Evolutionary conservation across 2,888 invertebrate species (phyloP), one percentile per base, ranked within the genome.

Genomic region (Chymomyza procnemis): DNA sequence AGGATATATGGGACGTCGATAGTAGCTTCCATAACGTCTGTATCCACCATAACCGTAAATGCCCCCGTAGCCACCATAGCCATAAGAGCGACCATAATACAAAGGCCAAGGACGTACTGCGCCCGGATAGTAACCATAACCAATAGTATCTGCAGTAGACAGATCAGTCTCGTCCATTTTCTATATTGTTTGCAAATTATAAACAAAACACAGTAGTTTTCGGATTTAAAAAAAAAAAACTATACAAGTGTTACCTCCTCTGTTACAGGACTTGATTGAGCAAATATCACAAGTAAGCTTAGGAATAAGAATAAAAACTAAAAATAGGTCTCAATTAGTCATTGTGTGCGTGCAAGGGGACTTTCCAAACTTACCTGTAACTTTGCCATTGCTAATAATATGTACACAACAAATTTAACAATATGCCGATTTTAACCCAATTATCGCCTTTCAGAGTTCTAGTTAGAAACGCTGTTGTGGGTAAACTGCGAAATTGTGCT

Each of bases 1-100:
- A 18, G 81, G 81, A 65, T 85, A 82, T 64, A 87, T 87, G 14
- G 73, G 75, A n/a, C 85, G 81, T 26, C 81, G 75, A 64, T 85
- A 81, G 52, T 65, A 75, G 26, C 61, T 16, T 19, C 30, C 22
- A 16, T 61, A 61, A 16, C 61, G 34, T 1, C 41, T 30, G 47
- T 60, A 60, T 14, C 60, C 60, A 22, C 47, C 19, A 47, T 47
- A 46, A 30, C 56, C 56, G 5, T 14, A 56, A 30, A 21, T 30
- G 19, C 21, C 60, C 1, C 47, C 12, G 14, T 47, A 46, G 14
- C 79, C 64, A 22, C 80, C 67, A 60, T 76, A 81, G 5, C 78
- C 78, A 30, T 86, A 85, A 9, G 74, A 67, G 5, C 80, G 85
- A 30, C 75, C 47, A 8, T 87, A 87, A 22, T 70, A 79, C 1